These are phyloP conservation scores for Aphodius granarius DNA, from an alignment of 2,888 invertebrate species.

Conservation along the genomic window DNA sequence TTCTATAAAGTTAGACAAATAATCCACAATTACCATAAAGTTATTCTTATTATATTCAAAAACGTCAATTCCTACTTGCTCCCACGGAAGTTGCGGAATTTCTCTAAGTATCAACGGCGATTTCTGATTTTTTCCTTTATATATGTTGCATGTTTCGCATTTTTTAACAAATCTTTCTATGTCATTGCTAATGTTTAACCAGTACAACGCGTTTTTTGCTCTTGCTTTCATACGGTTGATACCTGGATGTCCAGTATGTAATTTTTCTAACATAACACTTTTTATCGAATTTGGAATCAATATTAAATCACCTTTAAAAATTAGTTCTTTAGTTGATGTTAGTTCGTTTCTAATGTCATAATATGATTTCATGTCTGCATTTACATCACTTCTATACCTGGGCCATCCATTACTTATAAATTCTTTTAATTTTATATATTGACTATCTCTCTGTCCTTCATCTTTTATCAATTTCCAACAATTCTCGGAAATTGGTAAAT, in stretches of 20 bases:
- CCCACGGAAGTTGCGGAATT: neutral
- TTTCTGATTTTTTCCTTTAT: neutral
- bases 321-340: neutral
- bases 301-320: neutral
- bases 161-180: neutral
- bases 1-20: neutral
- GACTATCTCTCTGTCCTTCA: neutral
- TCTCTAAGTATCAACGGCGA: neutral
- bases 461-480: neutral
- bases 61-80: neutral
- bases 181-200: neutral
- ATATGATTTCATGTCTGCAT: neutral
- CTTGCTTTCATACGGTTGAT: neutral
- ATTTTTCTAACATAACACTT: neutral
- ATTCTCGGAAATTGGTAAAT: neutral
- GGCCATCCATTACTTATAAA: neutral
- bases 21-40: too few relatives aligned
- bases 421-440: neutral
- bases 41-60: neutral
- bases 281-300: neutral
- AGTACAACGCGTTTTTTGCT: neutral
- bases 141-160: neutral
- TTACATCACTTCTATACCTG: neutral
- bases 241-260: neutral
- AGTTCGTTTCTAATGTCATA: neutral